Percentiles rank a stretch among this genome's conserved stretches.
phyloP scores from a whole-genome alignment of 2,113 vertebrate species.

The Ardeotis arabs region DNA sequence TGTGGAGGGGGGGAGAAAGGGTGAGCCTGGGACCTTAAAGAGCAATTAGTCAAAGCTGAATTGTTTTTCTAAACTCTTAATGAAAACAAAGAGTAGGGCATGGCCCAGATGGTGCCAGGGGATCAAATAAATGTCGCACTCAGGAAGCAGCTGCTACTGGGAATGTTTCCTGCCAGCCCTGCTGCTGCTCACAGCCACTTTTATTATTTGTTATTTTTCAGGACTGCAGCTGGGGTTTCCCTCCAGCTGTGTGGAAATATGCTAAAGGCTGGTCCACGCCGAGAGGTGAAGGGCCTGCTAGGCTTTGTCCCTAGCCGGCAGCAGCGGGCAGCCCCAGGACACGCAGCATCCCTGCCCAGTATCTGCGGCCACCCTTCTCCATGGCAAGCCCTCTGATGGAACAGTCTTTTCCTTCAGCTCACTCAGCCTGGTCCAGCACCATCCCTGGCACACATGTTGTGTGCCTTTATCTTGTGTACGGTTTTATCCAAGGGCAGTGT shows the following conservation, averaged over 20 bases:
- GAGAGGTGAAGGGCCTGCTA: background rate
- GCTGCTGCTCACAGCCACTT: constrained; percentile 59
- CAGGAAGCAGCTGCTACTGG: constrained; percentile 85
- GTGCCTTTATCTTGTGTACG: background rate
- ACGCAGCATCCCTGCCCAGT: background rate
- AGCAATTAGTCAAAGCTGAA: constrained; percentile 72
- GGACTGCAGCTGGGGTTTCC: constrained; percentile 77
- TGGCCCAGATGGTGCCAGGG: constrained; percentile 79
- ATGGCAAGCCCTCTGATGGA: background rate
- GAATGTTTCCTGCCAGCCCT: constrained; percentile 79
- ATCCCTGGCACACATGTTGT: rapidly evolving
- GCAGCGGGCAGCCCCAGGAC: background rate
- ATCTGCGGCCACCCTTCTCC: background rate
- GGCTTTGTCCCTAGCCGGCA: background rate
- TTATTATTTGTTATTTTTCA: constrained; percentile 72
- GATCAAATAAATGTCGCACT: constrained; percentile 76
- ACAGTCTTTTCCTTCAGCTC: background rate
- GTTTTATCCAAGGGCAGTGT: background rate
- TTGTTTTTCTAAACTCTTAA: constrained; percentile 78
- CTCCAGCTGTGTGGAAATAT: constrained; percentile 75
- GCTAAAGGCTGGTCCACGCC: constrained; percentile 8
- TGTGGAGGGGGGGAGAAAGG: constrained; percentile 55
- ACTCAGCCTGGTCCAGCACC: background rate
- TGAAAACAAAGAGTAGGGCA: constrained; percentile 77
- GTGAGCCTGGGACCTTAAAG: constrained; percentile 66